A percentile compares a stretch with the other conserved stretches of the same genome.
Conservation (phyloP, 1,140 invertebrate genomes). For the Anoplophora glabripennis region DNA sequence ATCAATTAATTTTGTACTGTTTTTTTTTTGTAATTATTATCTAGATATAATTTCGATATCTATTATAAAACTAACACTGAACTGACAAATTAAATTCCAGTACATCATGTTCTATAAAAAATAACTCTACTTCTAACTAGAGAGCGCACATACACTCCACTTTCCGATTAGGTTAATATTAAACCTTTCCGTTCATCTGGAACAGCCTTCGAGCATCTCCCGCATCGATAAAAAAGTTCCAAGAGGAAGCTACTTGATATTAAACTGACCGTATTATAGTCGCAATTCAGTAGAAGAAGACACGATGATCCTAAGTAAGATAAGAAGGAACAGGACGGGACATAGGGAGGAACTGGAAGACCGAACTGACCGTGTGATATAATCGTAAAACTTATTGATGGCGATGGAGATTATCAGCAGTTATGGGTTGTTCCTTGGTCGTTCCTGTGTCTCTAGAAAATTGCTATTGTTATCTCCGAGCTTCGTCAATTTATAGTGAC, state of each 20-base stretch:
- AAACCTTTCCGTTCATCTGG: constrained; percentile 12
- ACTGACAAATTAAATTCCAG: too few relatives aligned
- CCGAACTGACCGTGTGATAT: constrained; percentile 42
- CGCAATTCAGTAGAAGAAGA: constrained; percentile 18
- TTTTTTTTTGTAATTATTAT: too few relatives aligned
- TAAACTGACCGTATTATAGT: constrained; percentile 42
- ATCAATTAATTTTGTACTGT: too few relatives aligned
- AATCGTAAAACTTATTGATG: constrained; percentile 47
- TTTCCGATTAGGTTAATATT: constrained; percentile 22
- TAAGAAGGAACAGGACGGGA: not conserved
- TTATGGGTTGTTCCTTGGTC: constrained; percentile 46
- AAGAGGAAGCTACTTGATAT: constrained; percentile 38
- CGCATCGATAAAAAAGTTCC: constrained; percentile 33
- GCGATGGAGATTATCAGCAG: constrained; percentile 44
- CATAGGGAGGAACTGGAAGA: constrained; percentile 15
- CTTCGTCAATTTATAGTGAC: constrained; percentile 29
- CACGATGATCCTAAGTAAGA: not conserved
- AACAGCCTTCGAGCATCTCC: constrained; percentile 11
- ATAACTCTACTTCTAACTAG: too few relatives aligned
- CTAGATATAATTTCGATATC: too few relatives aligned
- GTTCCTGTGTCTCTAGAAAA: constrained; percentile 44
- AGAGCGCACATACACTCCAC: constrained; percentile 30
- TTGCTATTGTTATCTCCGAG: constrained; percentile 39
- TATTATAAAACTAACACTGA: too few relatives aligned
- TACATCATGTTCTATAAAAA: too few relatives aligned